Evolutionary conservation across 2,797 vertebrate genomes (phyloP).

Genomic region (Acrossocheilus wenchowensis): DNA sequence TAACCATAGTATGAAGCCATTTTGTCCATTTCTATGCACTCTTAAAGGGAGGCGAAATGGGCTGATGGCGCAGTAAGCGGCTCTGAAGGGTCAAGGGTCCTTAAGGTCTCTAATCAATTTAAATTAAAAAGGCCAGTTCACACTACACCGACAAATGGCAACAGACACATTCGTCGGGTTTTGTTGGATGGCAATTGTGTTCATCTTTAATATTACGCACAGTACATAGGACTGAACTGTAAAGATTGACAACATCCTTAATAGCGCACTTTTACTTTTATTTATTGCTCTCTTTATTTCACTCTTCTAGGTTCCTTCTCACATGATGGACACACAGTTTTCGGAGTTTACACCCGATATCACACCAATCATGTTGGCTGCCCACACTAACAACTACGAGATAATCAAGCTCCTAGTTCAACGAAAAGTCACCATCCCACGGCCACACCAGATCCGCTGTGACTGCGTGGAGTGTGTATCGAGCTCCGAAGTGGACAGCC

Average conservation of each 20-base stretch:
- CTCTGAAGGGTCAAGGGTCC: too few species aligned
- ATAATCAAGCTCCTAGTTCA: conserved; percentile 98
- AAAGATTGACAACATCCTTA: neutral
- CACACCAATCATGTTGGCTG: conserved; percentile 97
- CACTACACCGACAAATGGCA: too few species aligned
- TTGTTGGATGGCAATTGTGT: neutral
- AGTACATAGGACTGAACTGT: neutral
- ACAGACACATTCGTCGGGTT: neutral
- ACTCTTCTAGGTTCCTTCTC: conserved; percentile 85
- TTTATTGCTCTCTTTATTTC: conserved; percentile 16
- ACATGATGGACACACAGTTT: conserved; percentile 98
- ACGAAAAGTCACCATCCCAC: conserved; percentile 91
- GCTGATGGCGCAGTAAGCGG: too few species aligned
- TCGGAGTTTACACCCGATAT: conserved; percentile 98
- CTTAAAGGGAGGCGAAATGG: too few species aligned
- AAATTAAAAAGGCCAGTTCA: too few species aligned
- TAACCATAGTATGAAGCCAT: neutral
- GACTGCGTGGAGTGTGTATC: conserved; percentile 96
- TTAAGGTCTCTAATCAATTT: too few species aligned
- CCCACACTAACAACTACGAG: conserved; percentile 99
- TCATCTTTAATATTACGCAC: neutral
- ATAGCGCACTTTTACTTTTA: neutral
- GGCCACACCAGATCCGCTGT: conserved; percentile 94
- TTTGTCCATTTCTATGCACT: neutral
- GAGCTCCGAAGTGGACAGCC: conserved; percentile 94